phyloP scores from a whole-genome alignment of 1,140 invertebrate species.

The Drosophila paulistorum region DNA sequence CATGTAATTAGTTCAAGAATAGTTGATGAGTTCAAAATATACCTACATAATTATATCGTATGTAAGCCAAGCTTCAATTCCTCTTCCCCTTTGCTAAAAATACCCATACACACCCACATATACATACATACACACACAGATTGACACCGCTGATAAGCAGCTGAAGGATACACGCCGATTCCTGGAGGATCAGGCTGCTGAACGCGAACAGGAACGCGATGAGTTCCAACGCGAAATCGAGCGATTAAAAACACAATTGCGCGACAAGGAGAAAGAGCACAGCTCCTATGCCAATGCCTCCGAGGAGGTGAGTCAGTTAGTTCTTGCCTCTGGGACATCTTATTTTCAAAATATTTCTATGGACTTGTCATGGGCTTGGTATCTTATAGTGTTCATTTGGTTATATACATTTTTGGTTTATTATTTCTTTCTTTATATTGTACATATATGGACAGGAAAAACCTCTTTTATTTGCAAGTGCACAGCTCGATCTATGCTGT shows the following conservation, averaged over 20 bases:
- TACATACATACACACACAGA: constrained; percentile 83
- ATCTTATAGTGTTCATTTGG: constrained; percentile 13
- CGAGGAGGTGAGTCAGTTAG: constrained; percentile 84
- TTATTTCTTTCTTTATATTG: constrained; percentile 34
- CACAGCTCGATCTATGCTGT: no score
- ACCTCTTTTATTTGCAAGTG: no score
- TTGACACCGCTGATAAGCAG: constrained; percentile 91
- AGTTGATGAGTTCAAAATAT: constrained; percentile 41
- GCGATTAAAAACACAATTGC: constrained; percentile 85
- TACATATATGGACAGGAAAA: constrained; percentile 38
- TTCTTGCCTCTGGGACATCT: constrained; percentile 8
- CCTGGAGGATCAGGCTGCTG: constrained; percentile 90
- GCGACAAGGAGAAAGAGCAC: constrained; percentile 86
- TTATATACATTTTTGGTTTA: constrained; percentile 40
- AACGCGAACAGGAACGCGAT: constrained; percentile 91
- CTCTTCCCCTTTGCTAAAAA: constrained; percentile 25
- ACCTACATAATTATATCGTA: constrained; percentile 5
- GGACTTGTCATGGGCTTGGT: constrained; percentile 17
- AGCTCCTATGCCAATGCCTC: constrained; percentile 84
- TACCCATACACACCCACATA: constrained; percentile 35
- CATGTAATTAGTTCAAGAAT: constrained; percentile 45
- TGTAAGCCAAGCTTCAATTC: constrained; percentile 14
- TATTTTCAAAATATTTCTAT: constrained; percentile 10
- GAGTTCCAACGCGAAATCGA: constrained; percentile 87
- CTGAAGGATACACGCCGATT: constrained; percentile 88